Base-by-base conservation (phyloP, 2,113 vertebrate species). In the Sander vitreus region DNA sequence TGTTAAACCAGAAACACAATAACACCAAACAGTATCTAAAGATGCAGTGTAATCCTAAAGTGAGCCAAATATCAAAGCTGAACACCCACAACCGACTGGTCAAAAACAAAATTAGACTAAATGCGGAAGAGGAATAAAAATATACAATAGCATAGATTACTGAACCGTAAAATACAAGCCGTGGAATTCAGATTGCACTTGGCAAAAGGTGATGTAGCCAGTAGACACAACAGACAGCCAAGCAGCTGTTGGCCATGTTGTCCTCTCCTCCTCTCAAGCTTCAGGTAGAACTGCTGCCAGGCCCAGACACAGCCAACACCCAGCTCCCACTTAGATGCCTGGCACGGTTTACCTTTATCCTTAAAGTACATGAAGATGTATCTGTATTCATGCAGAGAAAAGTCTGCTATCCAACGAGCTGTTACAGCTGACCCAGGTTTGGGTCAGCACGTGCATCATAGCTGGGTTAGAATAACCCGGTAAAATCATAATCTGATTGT, bases 181-280 rank as follows among this genome's bases (percentile, higher is more conserved):
- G 72, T 45, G 70, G 47, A 55, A 76, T 58, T 87, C 53, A 83
- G 23, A 72, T 73, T 79, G 55, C 62, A 63, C 47, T 86, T 91
- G 87, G 87, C 87, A 86, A 66, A 51, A 79, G 10, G 66, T 65
- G 67, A 39, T 74, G 78, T 83, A 86, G 73, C 55, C 58, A 6
- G 76, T 59, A 73, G 81, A 78, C 69, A 58, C 23, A 73, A 78
- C 76, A 85, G 78, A 80, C 72, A 87, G 84, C 85, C 86, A 73
- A 83, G 88, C 92, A 93, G 92, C 85, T 90, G 92, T 85, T 88
- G 84, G 86, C 75, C 66, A 72, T 69, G 76, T 84, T 70, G 67
- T 82, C 78, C 77, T 83, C 80, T 87, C 83, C 74, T 88, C 75
- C 51, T 79, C 80, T 72, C 63, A 36, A 54, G 85, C 85, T 85